A percentile compares a stretch with the other conserved stretches of the same genome.
Evolutionary conservation across 2,797 vertebrate species (phyloP).

Genomic region (Bryconaethiops microstoma): DNA sequence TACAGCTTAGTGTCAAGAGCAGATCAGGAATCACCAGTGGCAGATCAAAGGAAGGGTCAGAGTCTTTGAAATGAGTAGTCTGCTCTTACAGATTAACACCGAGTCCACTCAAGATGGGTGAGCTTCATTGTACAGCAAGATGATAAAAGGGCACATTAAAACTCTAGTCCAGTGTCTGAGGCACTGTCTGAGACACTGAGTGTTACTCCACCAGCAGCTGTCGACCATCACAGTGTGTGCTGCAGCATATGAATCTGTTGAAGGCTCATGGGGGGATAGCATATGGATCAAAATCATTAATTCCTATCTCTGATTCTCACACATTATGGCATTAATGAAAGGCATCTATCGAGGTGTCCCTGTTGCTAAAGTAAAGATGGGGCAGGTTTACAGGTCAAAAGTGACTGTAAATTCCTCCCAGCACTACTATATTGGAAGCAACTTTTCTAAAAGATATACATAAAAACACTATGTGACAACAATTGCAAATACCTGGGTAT

Average conservation of each 20-base stretch:
- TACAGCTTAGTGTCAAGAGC: conserved; percentile 46
- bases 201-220: conserved; percentile 17
- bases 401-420: conserved; percentile 12
- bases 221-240: neutral
- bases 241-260: conserved; percentile 25
- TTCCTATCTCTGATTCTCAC: conserved; percentile 44
- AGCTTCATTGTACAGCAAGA: conserved; percentile 30
- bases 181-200: conserved; percentile 7
- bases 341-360: conserved; percentile 8
- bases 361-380: conserved; percentile 26
- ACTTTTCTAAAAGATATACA: no score
- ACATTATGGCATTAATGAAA: conserved; percentile 30
- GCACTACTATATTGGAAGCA: no score
- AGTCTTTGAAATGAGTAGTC: conserved; percentile 36
- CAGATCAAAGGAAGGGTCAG: conserved; percentile 59
- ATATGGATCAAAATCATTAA: conserved; percentile 30
- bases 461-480: no score
- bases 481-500: neutral
- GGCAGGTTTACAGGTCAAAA: conserved; percentile 50
- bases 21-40: conserved; percentile 41
- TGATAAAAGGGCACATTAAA: conserved; percentile 49
- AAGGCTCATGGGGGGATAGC: conserved; percentile 28
- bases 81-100: conserved; percentile 36
- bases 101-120: conserved; percentile 31
- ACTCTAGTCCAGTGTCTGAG: conserved; percentile 28